A percentile compares a stretch with the other conserved stretches of the same genome.
Conservation (phyloP, 2,888 invertebrate species). For the Eristalis pertinax region DNA sequence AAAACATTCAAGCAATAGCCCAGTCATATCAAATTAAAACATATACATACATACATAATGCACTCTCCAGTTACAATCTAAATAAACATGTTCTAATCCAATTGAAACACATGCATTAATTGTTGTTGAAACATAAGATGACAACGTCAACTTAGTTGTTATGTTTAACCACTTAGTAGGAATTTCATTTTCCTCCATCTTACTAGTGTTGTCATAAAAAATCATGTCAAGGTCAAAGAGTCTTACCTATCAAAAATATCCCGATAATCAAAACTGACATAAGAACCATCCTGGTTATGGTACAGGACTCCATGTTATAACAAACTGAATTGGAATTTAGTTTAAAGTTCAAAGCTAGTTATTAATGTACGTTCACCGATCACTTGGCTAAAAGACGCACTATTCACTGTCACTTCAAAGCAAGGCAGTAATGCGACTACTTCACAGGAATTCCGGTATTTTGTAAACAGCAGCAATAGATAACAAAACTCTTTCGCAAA, state of each 20-base stretch:
- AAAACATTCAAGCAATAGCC: not conserved
- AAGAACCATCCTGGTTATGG: slow-evolving; percentile 38
- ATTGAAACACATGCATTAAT: not conserved
- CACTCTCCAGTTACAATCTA: slow-evolving; percentile 2
- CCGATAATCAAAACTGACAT: slow-evolving; percentile 28
- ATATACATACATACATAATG: too few species aligned
- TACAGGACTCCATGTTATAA: slow-evolving; percentile 28
- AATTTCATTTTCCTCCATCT: not conserved
- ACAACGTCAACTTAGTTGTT: slow-evolving; percentile 19
- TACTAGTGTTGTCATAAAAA: not conserved
- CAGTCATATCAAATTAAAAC: slow-evolving; percentile 24
- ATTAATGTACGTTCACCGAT: not conserved
- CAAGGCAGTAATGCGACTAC: slow-evolving; percentile 5
- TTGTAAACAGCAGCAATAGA: slow-evolving; percentile 11
- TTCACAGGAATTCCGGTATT: not conserved
- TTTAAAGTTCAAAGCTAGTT: not conserved
- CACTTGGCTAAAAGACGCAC: not conserved
- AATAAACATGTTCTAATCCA: slow-evolving; percentile 23
- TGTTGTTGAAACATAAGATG: slow-evolving; percentile 7
- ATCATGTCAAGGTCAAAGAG: slow-evolving; percentile 2
- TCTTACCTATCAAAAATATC: slow-evolving; percentile 44
- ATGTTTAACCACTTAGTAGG: slow-evolving; percentile 1
- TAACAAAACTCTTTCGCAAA: slow-evolving; percentile 28
- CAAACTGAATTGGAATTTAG: not conserved
- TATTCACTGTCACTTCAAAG: slow-evolving; percentile 1